Conservation (phyloP, 37 sponge, comb jelly and placozoan species). For the Beroe ovata region DNA sequence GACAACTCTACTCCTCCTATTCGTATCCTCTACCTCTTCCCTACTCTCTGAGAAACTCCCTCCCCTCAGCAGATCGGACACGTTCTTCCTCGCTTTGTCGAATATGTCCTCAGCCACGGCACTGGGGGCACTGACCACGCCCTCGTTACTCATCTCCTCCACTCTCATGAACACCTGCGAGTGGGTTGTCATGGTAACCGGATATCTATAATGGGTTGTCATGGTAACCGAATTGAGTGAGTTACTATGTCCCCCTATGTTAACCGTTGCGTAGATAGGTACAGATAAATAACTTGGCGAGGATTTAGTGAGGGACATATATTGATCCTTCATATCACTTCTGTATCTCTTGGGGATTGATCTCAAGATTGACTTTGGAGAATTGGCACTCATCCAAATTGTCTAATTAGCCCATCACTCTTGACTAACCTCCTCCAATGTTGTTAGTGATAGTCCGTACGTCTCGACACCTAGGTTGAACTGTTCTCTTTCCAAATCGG, state of each 20-base stretch:
- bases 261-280: no score
- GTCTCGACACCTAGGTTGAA: conserved; percentile 76
- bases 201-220: no score
- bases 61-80: conserved; percentile 7
- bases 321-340: no score
- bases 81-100: conserved; percentile 24
- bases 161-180: conserved; percentile 85
- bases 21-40: neutral
- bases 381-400: no score
- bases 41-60: neutral
- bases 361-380: no score
- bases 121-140: neutral
- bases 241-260: no score
- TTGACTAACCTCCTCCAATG: conserved; percentile 81
- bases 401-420: no score
- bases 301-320: no score
- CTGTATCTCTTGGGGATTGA: no score
- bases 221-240: no score
- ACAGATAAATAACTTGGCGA: no score
- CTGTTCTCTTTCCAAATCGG: conserved; percentile 72
- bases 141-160: conserved; percentile 70
- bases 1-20: conserved; percentile 8
- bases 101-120: conserved; percentile 3
- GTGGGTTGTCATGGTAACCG: neutral
- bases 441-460: conserved; percentile 93